Conservation (phyloP, 2,113 vertebrate species). For the Shinisaurus crocodilurus region DNA sequence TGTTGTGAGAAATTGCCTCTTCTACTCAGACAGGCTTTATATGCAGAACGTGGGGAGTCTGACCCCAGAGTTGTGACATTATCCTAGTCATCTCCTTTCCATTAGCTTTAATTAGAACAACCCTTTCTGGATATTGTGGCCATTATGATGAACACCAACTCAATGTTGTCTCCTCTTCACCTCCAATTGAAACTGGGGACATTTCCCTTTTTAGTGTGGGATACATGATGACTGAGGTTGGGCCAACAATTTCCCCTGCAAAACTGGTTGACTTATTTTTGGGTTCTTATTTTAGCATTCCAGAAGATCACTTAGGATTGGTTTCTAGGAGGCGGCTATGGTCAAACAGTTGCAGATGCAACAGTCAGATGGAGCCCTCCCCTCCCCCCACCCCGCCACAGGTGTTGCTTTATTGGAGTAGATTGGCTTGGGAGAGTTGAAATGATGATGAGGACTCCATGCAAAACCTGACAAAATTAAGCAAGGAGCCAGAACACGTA, state of each 20-base stretch:
- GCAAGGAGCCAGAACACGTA: too few relatives aligned
- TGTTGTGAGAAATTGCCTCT: not conserved
- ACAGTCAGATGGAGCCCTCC: not conserved
- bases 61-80: too few relatives aligned
- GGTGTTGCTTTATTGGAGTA: not conserved
- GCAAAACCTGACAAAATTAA: not conserved
- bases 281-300: not conserved
- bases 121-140: not conserved
- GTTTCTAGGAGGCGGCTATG: not conserved
- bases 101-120: not conserved
- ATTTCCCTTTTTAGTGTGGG: not conserved
- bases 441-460: not conserved
- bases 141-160: not conserved
- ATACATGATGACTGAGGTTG: not conserved
- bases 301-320: not conserved
- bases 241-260: not conserved
- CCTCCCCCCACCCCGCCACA: not conserved
- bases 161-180: not conserved
- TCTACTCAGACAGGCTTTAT: not conserved
- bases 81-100: not conserved
- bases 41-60: too few relatives aligned
- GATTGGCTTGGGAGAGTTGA: not conserved
- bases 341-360: too few relatives aligned
- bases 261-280: not conserved
- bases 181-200: not conserved